Percentiles rank a stretch among this genome's conserved stretches.
phyloP scores from a whole-genome alignment of 1,140 invertebrate species.

The Pinna nobilis region DNA sequence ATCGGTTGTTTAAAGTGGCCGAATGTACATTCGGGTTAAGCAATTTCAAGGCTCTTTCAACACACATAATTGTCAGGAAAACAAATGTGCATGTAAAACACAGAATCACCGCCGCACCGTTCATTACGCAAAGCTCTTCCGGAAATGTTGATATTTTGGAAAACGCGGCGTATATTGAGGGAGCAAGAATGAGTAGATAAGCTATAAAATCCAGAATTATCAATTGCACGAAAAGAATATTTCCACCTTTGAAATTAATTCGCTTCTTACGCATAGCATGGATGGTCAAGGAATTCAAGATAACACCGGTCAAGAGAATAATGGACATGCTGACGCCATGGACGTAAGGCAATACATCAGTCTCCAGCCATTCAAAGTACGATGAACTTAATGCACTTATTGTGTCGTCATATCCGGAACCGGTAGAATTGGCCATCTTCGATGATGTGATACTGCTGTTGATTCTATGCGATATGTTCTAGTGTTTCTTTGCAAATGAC shows the following conservation, averaged over 20 bases:
- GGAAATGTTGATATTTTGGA: slow-evolving; percentile 27
- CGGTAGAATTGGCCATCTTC: neutral
- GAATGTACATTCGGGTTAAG: slow-evolving; percentile 8
- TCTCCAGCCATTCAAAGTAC: slow-evolving; percentile 34
- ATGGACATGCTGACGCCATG: slow-evolving; percentile 5
- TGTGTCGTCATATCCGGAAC: neutral
- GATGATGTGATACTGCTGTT: too few species aligned
- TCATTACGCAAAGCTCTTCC: slow-evolving; percentile 27
- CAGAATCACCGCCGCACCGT: neutral
- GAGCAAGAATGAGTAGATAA: slow-evolving; percentile 28
- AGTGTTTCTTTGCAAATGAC: too few species aligned
- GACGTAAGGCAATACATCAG: slow-evolving; percentile 27
- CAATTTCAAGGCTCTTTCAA: slow-evolving; percentile 31
- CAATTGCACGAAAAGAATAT: slow-evolving; percentile 14
- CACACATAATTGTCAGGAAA: slow-evolving; percentile 15
- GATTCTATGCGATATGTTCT: too few species aligned
- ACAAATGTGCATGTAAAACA: slow-evolving; percentile 27
- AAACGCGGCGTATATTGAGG: slow-evolving; percentile 23
- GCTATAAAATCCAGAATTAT: slow-evolving; percentile 32
- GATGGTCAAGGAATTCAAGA: slow-evolving; percentile 26
- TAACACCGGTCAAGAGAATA: slow-evolving; percentile 24
- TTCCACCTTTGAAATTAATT: neutral
- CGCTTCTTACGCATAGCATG: slow-evolving; percentile 21
- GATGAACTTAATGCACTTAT: slow-evolving; percentile 20
- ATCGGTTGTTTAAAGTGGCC: slow-evolving; percentile 7